Conservation (phyloP, 1,140 invertebrate genomes). For the Arctopsyche grandis region DNA sequence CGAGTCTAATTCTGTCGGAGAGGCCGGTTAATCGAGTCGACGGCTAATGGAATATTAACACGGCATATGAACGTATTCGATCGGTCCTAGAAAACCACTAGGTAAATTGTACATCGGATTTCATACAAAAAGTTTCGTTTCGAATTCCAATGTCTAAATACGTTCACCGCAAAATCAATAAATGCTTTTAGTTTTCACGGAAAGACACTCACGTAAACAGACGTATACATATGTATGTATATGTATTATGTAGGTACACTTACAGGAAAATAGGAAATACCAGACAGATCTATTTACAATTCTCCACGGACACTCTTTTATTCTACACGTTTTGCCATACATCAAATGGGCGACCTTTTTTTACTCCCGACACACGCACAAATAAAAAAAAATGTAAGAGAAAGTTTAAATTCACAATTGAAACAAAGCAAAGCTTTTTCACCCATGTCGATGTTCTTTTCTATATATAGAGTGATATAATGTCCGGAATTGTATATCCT, state of each 20-base stretch:
- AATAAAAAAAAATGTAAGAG: background rate
- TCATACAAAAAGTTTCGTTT: too few species aligned
- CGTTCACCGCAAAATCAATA: background rate
- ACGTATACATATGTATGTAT: background rate
- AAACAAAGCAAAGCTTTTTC: slow-evolving; percentile 2
- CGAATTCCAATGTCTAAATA: too few species aligned
- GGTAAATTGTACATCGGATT: too few species aligned
- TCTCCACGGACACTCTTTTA: slow-evolving; percentile 15
- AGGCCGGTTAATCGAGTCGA: background rate
- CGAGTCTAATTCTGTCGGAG: background rate
- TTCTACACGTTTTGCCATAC: slow-evolving; percentile 20
- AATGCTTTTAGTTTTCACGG: background rate
- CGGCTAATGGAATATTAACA: background rate
- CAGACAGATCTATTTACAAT: slow-evolving; percentile 6
- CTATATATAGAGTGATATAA: too few species aligned
- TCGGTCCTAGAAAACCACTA: too few species aligned
- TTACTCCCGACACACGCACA: background rate
- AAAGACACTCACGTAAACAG: background rate
- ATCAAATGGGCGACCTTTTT: slow-evolving; percentile 26
- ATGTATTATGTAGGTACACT: background rate
- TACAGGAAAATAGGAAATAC: background rate
- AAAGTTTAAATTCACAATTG: slow-evolving; percentile 7
- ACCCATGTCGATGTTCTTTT: background rate
- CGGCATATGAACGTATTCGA: background rate
- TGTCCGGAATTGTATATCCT: too few species aligned